Evolutionary conservation across 2,888 invertebrate species (phyloP).

Genomic region (Tenthredo distinguenda): DNA sequence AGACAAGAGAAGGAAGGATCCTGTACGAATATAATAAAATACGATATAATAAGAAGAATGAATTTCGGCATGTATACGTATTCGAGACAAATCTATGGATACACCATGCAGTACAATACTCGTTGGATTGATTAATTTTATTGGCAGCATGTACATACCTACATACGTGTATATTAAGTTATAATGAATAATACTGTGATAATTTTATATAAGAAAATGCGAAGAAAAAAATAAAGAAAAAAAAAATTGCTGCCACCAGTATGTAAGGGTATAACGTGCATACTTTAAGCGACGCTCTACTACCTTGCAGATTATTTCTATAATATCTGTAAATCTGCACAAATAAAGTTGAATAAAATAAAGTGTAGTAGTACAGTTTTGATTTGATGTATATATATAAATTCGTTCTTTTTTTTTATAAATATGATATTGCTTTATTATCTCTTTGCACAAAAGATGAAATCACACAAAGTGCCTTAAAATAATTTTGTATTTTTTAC

Average conservation of each 20-base stretch:
- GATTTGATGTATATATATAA: background rate
- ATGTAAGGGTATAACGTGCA: background rate
- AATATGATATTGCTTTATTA: constrained; percentile 44
- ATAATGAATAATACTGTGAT: constrained; percentile 40
- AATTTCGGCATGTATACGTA: background rate
- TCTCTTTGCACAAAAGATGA: constrained; percentile 1
- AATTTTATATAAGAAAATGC: constrained; percentile 38
- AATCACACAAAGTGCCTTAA: constrained; percentile 28
- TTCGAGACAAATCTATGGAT: background rate
- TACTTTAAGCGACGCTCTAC: constrained; percentile 20
- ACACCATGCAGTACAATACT: background rate
- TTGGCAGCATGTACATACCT: constrained; percentile 39
- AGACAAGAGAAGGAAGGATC: background rate
- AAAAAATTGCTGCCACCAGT: background rate
- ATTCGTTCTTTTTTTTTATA: constrained; percentile 3
- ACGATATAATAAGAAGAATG: background rate
- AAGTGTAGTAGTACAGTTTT: background rate
- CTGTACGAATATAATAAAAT: background rate
- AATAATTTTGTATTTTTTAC: background rate
- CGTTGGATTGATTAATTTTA: constrained; percentile 28
- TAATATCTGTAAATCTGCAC: constrained; percentile 16
- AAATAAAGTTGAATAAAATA: constrained; percentile 1
- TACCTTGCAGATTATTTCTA: constrained; percentile 23
- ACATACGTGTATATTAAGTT: constrained; percentile 21
- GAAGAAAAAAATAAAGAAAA: background rate